Percentiles rank a stretch among this genome's conserved stretches.
Conservation (phyloP, 1,140 invertebrate species). For the Bombus terrestris region DNA sequence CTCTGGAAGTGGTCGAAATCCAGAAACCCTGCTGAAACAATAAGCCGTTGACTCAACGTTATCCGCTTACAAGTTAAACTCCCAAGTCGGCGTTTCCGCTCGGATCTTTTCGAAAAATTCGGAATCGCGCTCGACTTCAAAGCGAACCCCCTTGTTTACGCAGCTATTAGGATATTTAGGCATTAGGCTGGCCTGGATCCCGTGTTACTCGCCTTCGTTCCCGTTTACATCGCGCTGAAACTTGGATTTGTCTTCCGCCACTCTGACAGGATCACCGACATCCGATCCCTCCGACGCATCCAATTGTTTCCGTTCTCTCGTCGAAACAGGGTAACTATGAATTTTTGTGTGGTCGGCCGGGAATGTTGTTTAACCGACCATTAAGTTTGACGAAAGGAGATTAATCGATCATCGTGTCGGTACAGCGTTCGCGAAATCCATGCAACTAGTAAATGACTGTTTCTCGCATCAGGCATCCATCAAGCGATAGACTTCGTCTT, state of each 20-base stretch:
- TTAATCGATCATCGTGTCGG: background rate
- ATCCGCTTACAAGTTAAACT: conserved; percentile 83
- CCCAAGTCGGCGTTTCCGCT: conserved; percentile 68
- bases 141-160: conserved; percentile 75
- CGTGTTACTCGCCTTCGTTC: conserved; percentile 35
- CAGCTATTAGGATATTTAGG: conserved; percentile 81
- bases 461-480: no score
- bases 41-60: conserved; percentile 82
- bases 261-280: conserved; percentile 44
- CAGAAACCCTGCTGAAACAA: conserved; percentile 73
- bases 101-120: conserved; percentile 76
- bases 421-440: no score
- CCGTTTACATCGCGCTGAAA: conserved; percentile 46
- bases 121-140: conserved; percentile 77
- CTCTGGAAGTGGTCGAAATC: conserved; percentile 63
- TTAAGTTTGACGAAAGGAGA: background rate
- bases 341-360: background rate
- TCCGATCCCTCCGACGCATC: conserved; percentile 1
- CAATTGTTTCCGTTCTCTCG: conserved; percentile 9
- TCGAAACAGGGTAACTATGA: background rate
- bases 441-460: no score
- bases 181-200: conserved; percentile 67
- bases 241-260: conserved; percentile 61
- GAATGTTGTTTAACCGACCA: background rate
- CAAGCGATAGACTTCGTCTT: no score